These are phyloP conservation scores for Dipodomys ordii DNA, from an alignment of 2,113 vertebrate species.

Conservation along the genomic window DNA sequence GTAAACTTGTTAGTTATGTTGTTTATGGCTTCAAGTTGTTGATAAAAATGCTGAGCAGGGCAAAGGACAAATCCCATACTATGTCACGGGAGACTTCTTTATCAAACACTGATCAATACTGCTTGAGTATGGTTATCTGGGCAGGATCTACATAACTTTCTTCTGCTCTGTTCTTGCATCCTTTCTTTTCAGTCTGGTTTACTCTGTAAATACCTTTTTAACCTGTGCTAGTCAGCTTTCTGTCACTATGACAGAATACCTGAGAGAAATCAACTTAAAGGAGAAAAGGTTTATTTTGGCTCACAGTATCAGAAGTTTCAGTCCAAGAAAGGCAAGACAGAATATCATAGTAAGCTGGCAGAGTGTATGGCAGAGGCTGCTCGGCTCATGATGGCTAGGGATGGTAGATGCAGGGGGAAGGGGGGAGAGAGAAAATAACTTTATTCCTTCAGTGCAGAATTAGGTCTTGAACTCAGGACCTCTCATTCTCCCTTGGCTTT, in stretches of 20 bases:
- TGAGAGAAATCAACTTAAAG: not conserved
- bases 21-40: slow-evolving; percentile 51
- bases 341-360: not conserved
- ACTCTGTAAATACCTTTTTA: not conserved
- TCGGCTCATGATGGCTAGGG: too few species aligned
- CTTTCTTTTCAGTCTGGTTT: slow-evolving; percentile 39
- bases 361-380: too few species aligned
- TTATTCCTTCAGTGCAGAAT: too few species aligned
- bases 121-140: not conserved
- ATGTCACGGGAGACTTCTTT: slow-evolving; percentile 51
- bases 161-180: not conserved
- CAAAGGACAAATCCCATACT: slow-evolving; percentile 39
- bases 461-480: too few species aligned
- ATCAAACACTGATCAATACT: slow-evolving; percentile 26
- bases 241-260: not conserved
- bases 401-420: not conserved
- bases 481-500: too few species aligned
- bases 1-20: not conserved
- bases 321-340: not conserved
- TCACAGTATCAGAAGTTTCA: not conserved
- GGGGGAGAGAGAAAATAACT: not conserved
- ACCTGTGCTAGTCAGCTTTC: not conserved
- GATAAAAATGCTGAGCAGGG: slow-evolving; percentile 55
- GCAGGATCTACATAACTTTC: not conserved
- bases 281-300: not conserved